These are phyloP conservation scores for Pseudopodoces humilis DNA, from an alignment of 2,113 vertebrate species.

Conservation along the genomic window DNA sequence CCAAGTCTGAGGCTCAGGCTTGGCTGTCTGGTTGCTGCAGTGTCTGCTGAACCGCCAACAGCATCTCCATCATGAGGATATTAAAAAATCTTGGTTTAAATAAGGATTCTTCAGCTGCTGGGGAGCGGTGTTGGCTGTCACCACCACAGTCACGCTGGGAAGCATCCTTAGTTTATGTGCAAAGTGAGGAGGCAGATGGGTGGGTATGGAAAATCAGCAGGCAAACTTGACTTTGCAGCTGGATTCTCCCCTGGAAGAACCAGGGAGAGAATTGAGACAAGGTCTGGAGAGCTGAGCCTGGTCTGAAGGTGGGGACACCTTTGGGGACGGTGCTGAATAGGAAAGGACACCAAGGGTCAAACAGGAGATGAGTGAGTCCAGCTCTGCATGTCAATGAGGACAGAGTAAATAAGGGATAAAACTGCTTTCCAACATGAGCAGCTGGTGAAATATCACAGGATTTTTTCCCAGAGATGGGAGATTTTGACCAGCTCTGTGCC, in stretches of 20 bases:
- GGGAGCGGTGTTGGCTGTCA: background rate
- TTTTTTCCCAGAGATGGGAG: slow-evolving; percentile 41
- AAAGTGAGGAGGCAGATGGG: slow-evolving; percentile 18
- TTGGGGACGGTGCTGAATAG: background rate
- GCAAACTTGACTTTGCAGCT: slow-evolving; percentile 2
- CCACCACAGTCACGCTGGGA: background rate
- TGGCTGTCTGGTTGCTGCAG: background rate
- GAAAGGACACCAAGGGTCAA: slow-evolving; percentile 43
- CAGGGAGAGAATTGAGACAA: background rate
- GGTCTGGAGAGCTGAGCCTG: background rate
- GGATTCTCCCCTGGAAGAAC: background rate
- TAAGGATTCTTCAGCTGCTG: background rate
- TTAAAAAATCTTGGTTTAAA: slow-evolving; percentile 6
- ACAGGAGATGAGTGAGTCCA: background rate
- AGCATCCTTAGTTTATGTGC: background rate
- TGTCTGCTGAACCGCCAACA: background rate
- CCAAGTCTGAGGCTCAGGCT: background rate
- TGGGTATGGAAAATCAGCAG: background rate
- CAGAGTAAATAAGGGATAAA: slow-evolving; percentile 63
- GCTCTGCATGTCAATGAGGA: slow-evolving; percentile 61
- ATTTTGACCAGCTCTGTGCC: slow-evolving; percentile 37
- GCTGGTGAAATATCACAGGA: slow-evolving; percentile 43
- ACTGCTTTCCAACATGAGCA: slow-evolving; percentile 57
- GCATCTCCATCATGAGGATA: background rate
- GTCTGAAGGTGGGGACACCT: background rate